Base-by-base conservation (phyloP, 2,888 invertebrate species). In the Monopis laevigella region DNA sequence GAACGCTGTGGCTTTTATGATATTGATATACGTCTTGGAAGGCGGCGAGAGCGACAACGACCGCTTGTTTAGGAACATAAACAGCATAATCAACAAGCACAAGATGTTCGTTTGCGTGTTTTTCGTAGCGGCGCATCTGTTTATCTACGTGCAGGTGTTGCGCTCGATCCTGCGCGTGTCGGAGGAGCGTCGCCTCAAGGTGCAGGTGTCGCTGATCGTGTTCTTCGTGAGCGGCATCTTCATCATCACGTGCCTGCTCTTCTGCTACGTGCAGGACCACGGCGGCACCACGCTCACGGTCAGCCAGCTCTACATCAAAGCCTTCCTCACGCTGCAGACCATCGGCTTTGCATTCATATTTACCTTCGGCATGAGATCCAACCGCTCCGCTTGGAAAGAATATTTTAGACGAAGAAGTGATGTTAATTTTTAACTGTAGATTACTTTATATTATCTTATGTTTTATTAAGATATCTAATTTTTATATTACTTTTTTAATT, bases 191-290 rank as follows among this genome's bases (percentile, higher is more conserved):
- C 14, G 16, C 8, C 16, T 32, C 8, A 32, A 32, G 14, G 7
- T 32, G 10, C 32, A 32, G 14, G 32, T 32, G 3, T 32, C 32
- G 2, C 14, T 32, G 2, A 32, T 32, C 17, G 17, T 32, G 17
- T 32, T 32, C 17, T 32, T 32, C 17, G 17, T 32, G 2, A 32
- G 32, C 10, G 32, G 32, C 11, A 5, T 32, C 16, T 32, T 32
- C 14, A 17, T 32, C 17, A 32, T 32, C 2, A 32, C 32, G 3
- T 32, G 32, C 17, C n/a, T 32, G 3, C 14, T 32, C 16, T 32
- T 32, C 17, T 32, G 32, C 17, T 32, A 32, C 14, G 32, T 32
- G 3, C 14, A 32, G 14, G 32, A 32, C 14, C 32, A 32, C 17
- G 17, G 16, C 3, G 32, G 17, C 10, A 11, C 16, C 2, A 13